Conservation (phyloP, 2,888 invertebrate genomes). For the Agrochola lychnidis region DNA sequence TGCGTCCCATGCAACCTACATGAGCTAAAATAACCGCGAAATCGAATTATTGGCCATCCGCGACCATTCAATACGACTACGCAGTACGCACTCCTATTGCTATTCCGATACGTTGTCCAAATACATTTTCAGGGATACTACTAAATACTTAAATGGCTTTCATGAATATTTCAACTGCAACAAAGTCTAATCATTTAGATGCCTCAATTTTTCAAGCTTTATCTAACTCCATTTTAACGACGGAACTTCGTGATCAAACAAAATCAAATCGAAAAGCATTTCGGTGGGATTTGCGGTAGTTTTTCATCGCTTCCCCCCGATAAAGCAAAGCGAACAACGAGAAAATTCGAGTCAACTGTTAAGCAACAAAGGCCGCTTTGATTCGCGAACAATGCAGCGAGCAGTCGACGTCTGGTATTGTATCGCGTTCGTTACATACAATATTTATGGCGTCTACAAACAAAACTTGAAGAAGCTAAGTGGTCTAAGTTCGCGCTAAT, state of each 20-base stretch:
- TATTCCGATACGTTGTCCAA: slow-evolving; percentile 77
- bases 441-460: slow-evolving; percentile 88
- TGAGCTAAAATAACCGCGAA: slow-evolving; percentile 87
- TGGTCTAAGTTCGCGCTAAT: slow-evolving; percentile 89
- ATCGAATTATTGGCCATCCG: slow-evolving; percentile 86
- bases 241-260: slow-evolving; percentile 62
- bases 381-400: slow-evolving; percentile 79
- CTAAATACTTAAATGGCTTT: slow-evolving; percentile 11
- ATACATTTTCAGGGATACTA: slow-evolving; percentile 73
- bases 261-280: slow-evolving; percentile 58
- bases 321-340: slow-evolving; percentile 69
- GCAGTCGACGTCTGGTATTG: slow-evolving; percentile 78
- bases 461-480: slow-evolving; percentile 89
- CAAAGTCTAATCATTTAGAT: slow-evolving; percentile 3
- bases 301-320: slow-evolving; percentile 65
- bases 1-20: slow-evolving; percentile 80
- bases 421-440: slow-evolving; percentile 81
- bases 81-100: slow-evolving; percentile 79
- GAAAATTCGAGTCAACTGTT: slow-evolving; percentile 74
- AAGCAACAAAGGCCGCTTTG: slow-evolving; percentile 77
- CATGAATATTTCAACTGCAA: slow-evolving; percentile 16
- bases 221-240: slow-evolving; percentile 55
- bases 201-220: slow-evolving; percentile 16
- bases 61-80: slow-evolving; percentile 81
- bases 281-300: slow-evolving; percentile 60